Percentiles rank a stretch among this genome's conserved stretches.
Evolutionary conservation across 2,797 vertebrate species (phyloP).

Genomic region (Craterocephalus amniculus): DNA sequence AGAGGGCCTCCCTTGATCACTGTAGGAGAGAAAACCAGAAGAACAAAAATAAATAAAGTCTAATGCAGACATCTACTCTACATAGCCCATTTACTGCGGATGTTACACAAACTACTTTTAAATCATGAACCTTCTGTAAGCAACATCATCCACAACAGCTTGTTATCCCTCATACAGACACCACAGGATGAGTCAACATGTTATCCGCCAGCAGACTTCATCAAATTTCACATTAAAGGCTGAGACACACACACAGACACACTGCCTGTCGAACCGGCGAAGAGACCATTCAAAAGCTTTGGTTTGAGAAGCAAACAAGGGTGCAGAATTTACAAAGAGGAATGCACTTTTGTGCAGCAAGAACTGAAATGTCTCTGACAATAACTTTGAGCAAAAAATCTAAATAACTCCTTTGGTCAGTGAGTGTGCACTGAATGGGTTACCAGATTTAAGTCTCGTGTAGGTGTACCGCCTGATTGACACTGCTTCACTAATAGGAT

Average conservation of each 20-base stretch:
- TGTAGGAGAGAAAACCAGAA: conserved; percentile 58
- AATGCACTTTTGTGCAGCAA: not conserved
- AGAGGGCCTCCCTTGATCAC: conserved; percentile 92
- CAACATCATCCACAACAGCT: conserved; percentile 24
- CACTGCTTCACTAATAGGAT: not conserved
- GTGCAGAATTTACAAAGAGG: not conserved
- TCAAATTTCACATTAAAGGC: conserved; percentile 21
- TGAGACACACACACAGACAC: conserved; percentile 14
- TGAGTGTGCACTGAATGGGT: not conserved
- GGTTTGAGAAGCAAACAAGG: conserved; percentile 31
- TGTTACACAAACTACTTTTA: conserved; percentile 28
- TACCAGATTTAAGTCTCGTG: not conserved
- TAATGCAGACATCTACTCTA: not conserved
- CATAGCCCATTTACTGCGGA: not conserved
- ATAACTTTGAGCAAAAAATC: not conserved
- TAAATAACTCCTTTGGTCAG: not conserved
- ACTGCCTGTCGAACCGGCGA: not conserved
- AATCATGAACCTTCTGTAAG: conserved; percentile 16
- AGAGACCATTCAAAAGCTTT: conserved; percentile 27
- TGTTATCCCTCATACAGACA: conserved; percentile 1
- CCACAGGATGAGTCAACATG: conserved; percentile 30
- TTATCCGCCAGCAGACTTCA: conserved; percentile 27
- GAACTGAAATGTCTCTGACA: not conserved
- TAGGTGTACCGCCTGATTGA: not conserved
- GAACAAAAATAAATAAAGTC: not conserved